phyloP scores from a whole-genome alignment of 1,140 invertebrate genomes.

The Drosophila sp. region DNA sequence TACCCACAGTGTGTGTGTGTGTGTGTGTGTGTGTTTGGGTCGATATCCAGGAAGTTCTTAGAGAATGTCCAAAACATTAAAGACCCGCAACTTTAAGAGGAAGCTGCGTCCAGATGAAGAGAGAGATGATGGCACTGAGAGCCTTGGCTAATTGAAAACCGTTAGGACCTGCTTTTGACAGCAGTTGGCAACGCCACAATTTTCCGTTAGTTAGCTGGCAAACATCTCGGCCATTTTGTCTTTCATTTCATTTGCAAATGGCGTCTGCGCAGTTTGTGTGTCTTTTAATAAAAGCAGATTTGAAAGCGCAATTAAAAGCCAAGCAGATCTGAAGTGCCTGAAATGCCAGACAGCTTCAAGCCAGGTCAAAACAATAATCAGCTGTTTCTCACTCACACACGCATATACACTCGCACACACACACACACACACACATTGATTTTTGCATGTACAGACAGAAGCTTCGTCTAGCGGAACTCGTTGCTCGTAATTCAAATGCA shows the following conservation, averaged over 20 bases:
- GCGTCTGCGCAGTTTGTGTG: conserved; percentile 9
- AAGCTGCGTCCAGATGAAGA: neutral
- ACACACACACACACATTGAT: conserved; percentile 19
- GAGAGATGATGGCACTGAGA: too few relatives aligned
- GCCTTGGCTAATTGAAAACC: conserved; percentile 70
- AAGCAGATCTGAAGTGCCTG: conserved; percentile 21
- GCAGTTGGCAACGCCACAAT: conserved; percentile 10
- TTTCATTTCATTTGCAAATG: neutral
- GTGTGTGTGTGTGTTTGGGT: conserved; percentile 55
- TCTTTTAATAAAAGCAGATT: conserved; percentile 1
- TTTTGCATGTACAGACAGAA: conserved; percentile 22
- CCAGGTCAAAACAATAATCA: conserved; percentile 76
- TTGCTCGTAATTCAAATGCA: conserved; percentile 81
- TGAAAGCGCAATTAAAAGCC: conserved; percentile 1
- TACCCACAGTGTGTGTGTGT: conserved; percentile 22
- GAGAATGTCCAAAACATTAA: conserved; percentile 61
- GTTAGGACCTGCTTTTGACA: conserved; percentile 62
- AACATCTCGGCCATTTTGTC: conserved; percentile 44
- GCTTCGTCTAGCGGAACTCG: conserved; percentile 54
- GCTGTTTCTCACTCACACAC: conserved; percentile 56
- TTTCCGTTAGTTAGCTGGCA: conserved; percentile 11
- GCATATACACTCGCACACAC: conserved; percentile 33
- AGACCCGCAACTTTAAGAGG: conserved; percentile 57
- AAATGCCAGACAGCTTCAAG: conserved; percentile 22
- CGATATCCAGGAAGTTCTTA: conserved; percentile 57